Conservation (phyloP, 2,888 invertebrate genomes). For the Nipponacmea schrenckii region DNA sequence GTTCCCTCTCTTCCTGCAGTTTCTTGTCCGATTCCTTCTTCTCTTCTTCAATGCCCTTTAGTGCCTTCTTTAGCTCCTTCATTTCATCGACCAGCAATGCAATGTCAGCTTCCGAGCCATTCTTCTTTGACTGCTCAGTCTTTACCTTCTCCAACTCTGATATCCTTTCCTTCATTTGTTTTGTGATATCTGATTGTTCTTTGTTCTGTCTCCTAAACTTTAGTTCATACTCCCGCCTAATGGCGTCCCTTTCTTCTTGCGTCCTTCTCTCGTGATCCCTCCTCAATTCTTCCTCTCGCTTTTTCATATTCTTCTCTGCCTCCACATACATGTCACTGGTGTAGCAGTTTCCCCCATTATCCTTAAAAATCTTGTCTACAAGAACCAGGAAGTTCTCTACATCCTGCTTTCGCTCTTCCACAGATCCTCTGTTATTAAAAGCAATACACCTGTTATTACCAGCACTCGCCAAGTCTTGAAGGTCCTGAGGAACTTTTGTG, state of each 20-base stretch:
- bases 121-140: constrained; percentile 4
- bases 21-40: background rate
- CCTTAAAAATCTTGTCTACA: constrained; percentile 15
- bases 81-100: background rate
- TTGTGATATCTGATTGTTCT: no score
- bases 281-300: constrained; percentile 11
- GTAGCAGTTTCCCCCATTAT: constrained; percentile 26
- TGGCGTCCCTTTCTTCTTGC: background rate
- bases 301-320: constrained; percentile 18
- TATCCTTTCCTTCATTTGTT: constrained; percentile 8
- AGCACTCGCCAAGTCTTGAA: constrained; percentile 17
- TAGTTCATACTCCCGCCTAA: background rate
- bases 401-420: constrained; percentile 15
- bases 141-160: constrained; percentile 2
- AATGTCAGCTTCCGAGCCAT: background rate
- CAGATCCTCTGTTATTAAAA: constrained; percentile 13
- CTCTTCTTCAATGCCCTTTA: constrained; percentile 2
- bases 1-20: background rate
- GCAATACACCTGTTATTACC: constrained; percentile 21
- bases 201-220: no score
- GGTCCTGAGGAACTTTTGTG: constrained; percentile 9
- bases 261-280: background rate
- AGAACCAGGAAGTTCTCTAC: constrained; percentile 17
- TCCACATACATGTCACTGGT: constrained; percentile 29
- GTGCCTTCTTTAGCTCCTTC: background rate